These are phyloP conservation scores for Tangara arthus DNA, from an alignment of 2,797 vertebrate genomes.

Conservation along the genomic window DNA sequence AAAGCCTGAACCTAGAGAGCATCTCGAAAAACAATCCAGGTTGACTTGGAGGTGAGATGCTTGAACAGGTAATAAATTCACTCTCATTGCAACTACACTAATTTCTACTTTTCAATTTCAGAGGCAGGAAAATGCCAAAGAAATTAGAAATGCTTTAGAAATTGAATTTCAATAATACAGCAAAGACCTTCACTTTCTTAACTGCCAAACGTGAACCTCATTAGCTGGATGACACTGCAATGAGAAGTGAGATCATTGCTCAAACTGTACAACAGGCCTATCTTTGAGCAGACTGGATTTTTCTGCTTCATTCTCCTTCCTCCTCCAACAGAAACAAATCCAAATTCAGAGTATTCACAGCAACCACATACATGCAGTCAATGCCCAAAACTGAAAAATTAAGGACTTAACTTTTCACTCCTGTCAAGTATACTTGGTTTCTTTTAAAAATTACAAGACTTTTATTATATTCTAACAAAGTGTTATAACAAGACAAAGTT, in stretches of 20 bases:
- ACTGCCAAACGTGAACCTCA: neutral
- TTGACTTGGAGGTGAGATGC: neutral
- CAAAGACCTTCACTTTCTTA: neutral
- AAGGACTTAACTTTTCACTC: neutral
- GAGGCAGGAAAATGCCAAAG: neutral
- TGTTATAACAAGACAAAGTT: neutral
- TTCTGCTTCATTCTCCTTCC: neutral
- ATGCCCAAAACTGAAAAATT: neutral
- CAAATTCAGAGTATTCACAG: neutral
- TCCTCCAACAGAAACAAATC: neutral
- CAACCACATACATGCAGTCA: neutral
- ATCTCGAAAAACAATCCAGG: neutral
- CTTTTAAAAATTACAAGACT: neutral
- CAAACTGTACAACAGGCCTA: neutral
- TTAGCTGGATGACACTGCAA: neutral
- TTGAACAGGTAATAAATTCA: neutral
- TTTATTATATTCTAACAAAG: neutral
- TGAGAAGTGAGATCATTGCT: neutral
- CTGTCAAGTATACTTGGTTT: neutral
- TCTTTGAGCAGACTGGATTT: neutral
- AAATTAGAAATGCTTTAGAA: neutral
- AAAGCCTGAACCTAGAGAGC: neutral
- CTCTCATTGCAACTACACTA: neutral
- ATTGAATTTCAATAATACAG: neutral
- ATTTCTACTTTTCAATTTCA: neutral